phyloP scores from a whole-genome alignment of 2,888 invertebrate species.

The Chaitophorus viminalis region DNA sequence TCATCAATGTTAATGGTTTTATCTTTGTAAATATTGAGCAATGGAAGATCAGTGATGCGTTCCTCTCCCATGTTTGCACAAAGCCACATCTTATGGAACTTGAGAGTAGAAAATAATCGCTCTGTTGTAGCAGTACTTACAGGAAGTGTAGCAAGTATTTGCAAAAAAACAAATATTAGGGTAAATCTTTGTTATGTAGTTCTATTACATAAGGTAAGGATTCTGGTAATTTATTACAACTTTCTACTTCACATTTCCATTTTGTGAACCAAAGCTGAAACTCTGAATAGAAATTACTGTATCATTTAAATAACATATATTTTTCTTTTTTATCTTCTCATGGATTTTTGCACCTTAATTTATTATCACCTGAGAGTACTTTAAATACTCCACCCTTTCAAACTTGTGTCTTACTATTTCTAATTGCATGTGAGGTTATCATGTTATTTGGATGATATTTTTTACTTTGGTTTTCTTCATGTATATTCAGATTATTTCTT shows the following conservation, averaged over 20 bases:
- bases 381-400: too few relatives aligned
- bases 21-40: conserved; percentile 54
- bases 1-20: conserved; percentile 18
- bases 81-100: conserved; percentile 54
- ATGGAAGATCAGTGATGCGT: conserved; percentile 38
- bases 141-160: conserved; percentile 57
- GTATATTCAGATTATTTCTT: too few relatives aligned
- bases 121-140: conserved; percentile 55
- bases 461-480: too few relatives aligned
- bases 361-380: too few relatives aligned
- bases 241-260: conserved; percentile 31
- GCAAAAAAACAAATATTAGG: conserved; percentile 19
- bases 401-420: too few relatives aligned
- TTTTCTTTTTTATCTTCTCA: too few relatives aligned
- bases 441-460: too few relatives aligned
- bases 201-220: conserved; percentile 17
- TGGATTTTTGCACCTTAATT: too few relatives aligned
- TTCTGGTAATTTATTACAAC: conserved; percentile 33
- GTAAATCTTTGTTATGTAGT: conserved; percentile 38
- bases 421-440: too few relatives aligned
- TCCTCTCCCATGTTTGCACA: conserved; percentile 50
- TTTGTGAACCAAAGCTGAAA: conserved; percentile 36
- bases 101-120: conserved; percentile 56
- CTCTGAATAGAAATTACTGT: too few relatives aligned
- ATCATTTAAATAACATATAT: too few relatives aligned